Conservation (phyloP, 2,113 vertebrate species). For the Zapornia atra region DNA sequence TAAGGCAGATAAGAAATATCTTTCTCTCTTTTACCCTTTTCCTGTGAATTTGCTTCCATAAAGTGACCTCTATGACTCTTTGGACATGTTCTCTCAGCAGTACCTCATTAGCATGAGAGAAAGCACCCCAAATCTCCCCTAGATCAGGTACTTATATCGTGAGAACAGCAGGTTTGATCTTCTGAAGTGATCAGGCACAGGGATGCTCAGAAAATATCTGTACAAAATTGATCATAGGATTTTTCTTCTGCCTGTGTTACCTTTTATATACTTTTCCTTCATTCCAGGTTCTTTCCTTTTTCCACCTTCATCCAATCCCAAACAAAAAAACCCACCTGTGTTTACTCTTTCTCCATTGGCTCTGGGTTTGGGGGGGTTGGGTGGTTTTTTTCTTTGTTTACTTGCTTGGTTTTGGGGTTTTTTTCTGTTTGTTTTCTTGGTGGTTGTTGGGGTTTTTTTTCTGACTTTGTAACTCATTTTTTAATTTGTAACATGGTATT, state of each 20-base stretch:
- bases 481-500: not conserved
- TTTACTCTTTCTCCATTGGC: not conserved
- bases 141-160: not conserved
- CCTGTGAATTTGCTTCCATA: not conserved
- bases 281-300: not conserved
- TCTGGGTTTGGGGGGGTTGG: too few species aligned
- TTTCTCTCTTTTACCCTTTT: not conserved
- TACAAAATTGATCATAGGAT: not conserved
- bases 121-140: not conserved
- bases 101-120: not conserved
- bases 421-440: too few species aligned
- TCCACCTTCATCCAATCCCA: not conserved
- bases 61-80: not conserved
- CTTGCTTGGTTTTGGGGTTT: too few species aligned
- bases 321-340: not conserved
- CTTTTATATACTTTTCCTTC: not conserved
- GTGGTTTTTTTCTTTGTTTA: too few species aligned
- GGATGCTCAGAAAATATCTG: not conserved
- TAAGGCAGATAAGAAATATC: not conserved
- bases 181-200: not conserved
- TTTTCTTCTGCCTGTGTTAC: not conserved
- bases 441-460: not conserved
- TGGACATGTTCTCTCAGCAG: not conserved
- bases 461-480: not conserved
- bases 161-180: not conserved